Conservation (phyloP, 2,113 vertebrate species). For the Illadopsis cleaveri region DNA sequence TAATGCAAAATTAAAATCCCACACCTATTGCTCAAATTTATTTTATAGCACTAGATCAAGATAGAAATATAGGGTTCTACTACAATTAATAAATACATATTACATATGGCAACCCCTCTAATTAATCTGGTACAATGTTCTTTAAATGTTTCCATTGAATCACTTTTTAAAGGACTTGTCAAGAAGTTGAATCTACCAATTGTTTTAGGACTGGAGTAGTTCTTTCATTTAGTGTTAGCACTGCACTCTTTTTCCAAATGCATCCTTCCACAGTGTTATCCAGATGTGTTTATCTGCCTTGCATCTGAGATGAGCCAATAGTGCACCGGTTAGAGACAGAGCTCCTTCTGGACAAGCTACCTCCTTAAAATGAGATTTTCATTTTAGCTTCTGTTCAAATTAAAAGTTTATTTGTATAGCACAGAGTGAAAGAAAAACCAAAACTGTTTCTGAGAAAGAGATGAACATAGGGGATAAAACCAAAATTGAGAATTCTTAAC, state of each 20-base stretch:
- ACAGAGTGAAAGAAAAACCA: not conserved
- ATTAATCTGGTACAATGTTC: not conserved
- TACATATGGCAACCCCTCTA: not conserved
- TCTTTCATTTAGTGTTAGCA: not conserved
- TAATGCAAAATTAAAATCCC: not conserved
- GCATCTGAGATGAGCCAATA: not conserved
- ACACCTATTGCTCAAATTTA: not conserved
- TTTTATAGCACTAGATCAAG: not conserved
- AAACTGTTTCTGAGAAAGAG: not conserved
- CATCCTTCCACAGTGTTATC: not conserved
- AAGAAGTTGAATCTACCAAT: not conserved
- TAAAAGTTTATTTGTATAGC: not conserved
- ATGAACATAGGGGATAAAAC: fast-evolving
- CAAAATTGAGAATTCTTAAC: not conserved
- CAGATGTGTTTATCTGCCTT: not conserved
- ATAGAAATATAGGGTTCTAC: not conserved
- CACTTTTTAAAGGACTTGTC: not conserved
- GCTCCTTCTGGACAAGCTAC: not conserved
- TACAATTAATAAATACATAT: not conserved
- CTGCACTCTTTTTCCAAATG: not conserved
- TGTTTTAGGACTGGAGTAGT: not conserved
- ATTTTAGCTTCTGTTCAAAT: not conserved
- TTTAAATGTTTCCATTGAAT: not conserved
- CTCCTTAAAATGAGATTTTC: not conserved
- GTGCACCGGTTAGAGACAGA: not conserved